A percentile compares a stretch with the other conserved stretches of the same genome.
Evolutionary conservation across 2,113 vertebrate species (phyloP).

Genomic region (Chlamydotis undulata): DNA sequence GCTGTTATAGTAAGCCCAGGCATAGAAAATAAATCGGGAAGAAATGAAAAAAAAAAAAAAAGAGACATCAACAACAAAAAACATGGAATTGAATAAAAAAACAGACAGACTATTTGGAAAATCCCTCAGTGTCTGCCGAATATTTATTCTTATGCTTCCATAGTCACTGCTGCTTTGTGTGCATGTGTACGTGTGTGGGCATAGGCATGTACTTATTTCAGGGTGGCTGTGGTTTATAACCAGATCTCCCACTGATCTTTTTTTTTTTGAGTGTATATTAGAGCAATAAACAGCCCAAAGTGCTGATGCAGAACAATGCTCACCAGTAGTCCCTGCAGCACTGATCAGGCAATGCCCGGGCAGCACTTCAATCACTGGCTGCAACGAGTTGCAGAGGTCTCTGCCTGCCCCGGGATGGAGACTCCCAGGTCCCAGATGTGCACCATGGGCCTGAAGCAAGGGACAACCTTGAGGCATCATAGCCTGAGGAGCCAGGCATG

Average conservation of each 20-base stretch:
- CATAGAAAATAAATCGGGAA: constrained; percentile 1
- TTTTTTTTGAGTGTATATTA: neutral
- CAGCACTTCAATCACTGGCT: neutral
- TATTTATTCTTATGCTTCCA: neutral
- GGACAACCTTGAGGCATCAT: rapidly evolving
- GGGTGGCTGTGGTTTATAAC: neutral
- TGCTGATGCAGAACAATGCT: neutral
- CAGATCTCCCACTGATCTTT: neutral
- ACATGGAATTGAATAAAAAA: constrained; percentile 12
- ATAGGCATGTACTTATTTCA: neutral
- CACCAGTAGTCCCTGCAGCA: neutral
- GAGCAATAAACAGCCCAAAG: neutral
- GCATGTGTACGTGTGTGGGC: rapidly evolving
- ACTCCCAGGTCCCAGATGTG: neutral
- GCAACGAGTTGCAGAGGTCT: neutral
- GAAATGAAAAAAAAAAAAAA: neutral
- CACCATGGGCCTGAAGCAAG: neutral
- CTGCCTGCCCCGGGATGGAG: neutral
- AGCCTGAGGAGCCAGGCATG: no score
- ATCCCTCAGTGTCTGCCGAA: neutral
- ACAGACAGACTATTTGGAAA: constrained; percentile 4
- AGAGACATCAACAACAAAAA: neutral
- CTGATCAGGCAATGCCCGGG: neutral
- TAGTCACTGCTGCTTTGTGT: neutral
- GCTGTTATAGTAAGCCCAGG: neutral